Conservation (phyloP, 2,113 vertebrate species). For the Blennius ocellaris region DNA sequence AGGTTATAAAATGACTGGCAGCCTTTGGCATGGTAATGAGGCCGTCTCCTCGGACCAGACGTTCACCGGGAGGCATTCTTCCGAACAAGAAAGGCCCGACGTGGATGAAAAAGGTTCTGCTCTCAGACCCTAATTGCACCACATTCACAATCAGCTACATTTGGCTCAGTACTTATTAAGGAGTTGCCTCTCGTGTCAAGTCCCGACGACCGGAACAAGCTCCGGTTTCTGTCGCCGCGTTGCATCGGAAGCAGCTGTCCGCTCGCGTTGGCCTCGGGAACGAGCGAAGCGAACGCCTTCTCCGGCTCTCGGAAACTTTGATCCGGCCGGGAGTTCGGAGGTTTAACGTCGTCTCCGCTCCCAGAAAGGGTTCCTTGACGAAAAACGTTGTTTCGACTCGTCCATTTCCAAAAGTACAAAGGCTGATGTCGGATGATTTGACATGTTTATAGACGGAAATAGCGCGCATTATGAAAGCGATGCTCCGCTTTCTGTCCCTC, state of each 20-base stretch:
- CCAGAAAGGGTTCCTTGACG: not conserved
- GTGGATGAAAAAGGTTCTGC: not conserved
- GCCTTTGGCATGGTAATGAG: conserved; percentile 49
- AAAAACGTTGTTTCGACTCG: conserved; percentile 11
- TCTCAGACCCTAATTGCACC: conserved; percentile 20
- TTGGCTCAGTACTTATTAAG: not conserved
- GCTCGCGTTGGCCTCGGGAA: conserved; percentile 12
- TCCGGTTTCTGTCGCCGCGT: conserved; percentile 2
- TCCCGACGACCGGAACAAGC: not conserved
- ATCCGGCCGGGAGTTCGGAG: not conserved
- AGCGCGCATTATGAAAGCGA: too few relatives aligned
- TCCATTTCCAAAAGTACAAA: conserved; percentile 23
- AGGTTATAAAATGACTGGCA: conserved; percentile 21
- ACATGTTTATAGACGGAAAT: conserved; percentile 13
- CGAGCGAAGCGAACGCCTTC: not conserved
- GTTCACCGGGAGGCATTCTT: conserved; percentile 9
- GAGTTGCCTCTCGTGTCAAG: not conserved
- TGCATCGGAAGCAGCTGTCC: conserved; percentile 4
- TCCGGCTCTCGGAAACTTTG: not conserved
- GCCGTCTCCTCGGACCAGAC: conserved; percentile 21
- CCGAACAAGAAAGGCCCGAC: conserved; percentile 4
- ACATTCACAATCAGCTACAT: not conserved
- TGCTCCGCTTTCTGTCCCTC: not conserved
- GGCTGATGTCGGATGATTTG: conserved; percentile 24
- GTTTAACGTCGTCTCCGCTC: not conserved